Conservation (phyloP, 2,797 vertebrate genomes). For the Bovichtus diacanthus region DNA sequence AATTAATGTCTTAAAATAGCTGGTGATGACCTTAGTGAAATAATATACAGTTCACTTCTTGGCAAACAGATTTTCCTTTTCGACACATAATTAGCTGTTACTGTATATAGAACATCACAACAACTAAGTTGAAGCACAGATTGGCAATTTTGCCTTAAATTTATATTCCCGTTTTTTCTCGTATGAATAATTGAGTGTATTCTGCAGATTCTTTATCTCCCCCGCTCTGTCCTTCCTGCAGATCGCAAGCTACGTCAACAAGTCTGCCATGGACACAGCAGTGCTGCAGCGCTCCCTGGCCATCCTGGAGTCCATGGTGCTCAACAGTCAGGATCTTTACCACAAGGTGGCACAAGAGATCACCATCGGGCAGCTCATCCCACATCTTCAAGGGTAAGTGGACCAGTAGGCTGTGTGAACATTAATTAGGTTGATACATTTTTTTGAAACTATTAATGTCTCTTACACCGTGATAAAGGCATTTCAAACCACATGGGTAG, state of each 20-base stretch:
- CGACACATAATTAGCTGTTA: not conserved
- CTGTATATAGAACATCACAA: not conserved
- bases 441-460: not conserved
- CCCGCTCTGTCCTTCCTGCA: slow-evolving; percentile 64
- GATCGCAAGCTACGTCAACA: slow-evolving; percentile 97
- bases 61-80: not conserved
- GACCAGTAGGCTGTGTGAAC: not conserved
- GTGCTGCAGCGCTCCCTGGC: slow-evolving; percentile 96
- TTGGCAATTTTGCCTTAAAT: not conserved
- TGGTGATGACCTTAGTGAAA: not conserved
- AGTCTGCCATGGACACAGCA: slow-evolving; percentile 92
- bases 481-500: not conserved
- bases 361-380: slow-evolving; percentile 97
- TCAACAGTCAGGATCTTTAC: slow-evolving; percentile 98
- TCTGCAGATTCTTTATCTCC: not conserved
- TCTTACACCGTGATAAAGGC: not conserved
- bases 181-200: not conserved
- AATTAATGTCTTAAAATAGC: not conserved
- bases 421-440: not conserved
- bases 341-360: slow-evolving; percentile 99
- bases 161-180: not conserved
- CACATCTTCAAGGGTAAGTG: slow-evolving; percentile 95
- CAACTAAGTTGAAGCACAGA: not conserved
- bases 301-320: slow-evolving; percentile 98
- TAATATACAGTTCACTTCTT: not conserved